Conservation (phyloP, 2,113 vertebrate genomes). For the Megaceryle torquata region DNA sequence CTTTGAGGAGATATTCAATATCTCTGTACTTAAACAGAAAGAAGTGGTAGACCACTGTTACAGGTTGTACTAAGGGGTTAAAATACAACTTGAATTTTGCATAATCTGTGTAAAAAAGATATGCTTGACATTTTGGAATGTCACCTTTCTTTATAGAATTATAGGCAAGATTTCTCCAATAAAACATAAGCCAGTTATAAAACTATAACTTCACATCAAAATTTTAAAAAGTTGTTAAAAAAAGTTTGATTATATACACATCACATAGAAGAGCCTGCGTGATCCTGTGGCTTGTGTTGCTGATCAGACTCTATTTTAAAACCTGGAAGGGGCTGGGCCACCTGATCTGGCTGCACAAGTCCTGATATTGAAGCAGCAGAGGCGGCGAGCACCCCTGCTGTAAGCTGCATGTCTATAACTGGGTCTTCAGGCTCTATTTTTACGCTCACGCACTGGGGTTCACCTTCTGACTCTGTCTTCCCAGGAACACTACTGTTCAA, state of each 20-base stretch:
- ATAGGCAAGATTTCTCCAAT: conserved; percentile 86
- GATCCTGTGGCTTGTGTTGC: conserved; percentile 73
- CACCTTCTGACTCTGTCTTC: conserved; percentile 71
- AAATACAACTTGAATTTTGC: conserved; percentile 85
- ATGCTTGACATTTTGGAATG: conserved; percentile 86
- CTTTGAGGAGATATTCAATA: conserved; percentile 75
- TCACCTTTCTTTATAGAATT: conserved; percentile 87
- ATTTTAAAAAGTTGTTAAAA: conserved; percentile 84
- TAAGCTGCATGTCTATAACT: conserved; percentile 74
- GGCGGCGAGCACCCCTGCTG: conserved; percentile 66
- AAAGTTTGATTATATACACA: conserved; percentile 80
- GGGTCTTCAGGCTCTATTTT: conserved; percentile 77
- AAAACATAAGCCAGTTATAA: conserved; percentile 88
- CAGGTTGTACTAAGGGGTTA: conserved; percentile 83
- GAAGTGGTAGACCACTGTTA: conserved; percentile 83
- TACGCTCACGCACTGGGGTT: conserved; percentile 68
- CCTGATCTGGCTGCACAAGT: conserved; percentile 71
- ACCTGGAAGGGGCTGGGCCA: conserved; percentile 68
- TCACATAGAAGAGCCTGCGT: conserved; percentile 77
- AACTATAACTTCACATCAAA: conserved; percentile 90
- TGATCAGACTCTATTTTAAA: conserved; percentile 78
- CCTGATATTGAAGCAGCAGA: conserved; percentile 67
- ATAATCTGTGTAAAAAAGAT: conserved; percentile 88
- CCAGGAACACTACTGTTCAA: conserved; percentile 66
- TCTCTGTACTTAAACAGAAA: conserved; percentile 79